Conservation (phyloP, 1,140 invertebrate species). For the Camponotus floridanus region DNA sequence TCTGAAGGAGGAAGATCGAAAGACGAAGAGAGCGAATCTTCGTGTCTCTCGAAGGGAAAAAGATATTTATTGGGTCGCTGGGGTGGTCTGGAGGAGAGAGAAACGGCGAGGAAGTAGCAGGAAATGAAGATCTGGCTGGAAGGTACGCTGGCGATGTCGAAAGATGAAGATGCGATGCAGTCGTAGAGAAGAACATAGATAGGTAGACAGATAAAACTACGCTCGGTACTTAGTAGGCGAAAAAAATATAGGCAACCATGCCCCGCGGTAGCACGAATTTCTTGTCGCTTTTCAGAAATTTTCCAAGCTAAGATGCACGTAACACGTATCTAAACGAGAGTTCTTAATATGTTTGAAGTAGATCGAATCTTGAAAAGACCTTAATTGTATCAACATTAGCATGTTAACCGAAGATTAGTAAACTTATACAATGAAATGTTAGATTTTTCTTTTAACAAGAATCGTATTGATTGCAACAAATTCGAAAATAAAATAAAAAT, state of each 20-base stretch:
- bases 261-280: conserved; percentile 25
- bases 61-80: conserved; percentile 44
- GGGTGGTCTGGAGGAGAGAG: neutral
- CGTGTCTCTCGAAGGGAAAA: conserved; percentile 32
- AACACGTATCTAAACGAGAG: conserved; percentile 11
- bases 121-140: conserved; percentile 53
- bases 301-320: neutral
- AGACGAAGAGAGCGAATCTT: conserved; percentile 28
- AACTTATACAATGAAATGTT: neutral
- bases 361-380: neutral
- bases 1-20: conserved; percentile 2
- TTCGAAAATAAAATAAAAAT: neutral
- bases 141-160: conserved; percentile 23
- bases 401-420: neutral
- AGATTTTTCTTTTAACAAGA: conserved; percentile 8
- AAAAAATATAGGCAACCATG: conserved; percentile 1
- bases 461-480: neutral
- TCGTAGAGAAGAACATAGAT: neutral
- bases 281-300: conserved; percentile 26
- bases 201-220: conserved; percentile 30
- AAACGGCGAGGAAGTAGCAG: conserved; percentile 14
- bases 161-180: neutral
- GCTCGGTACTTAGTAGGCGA: neutral
- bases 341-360: conserved; percentile 15
- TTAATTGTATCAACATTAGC: neutral